Percentiles rank a stretch among this genome's conserved stretches.
Evolutionary conservation across 1,140 invertebrate species (phyloP).

Genomic region (Steinernema khuongi): DNA sequence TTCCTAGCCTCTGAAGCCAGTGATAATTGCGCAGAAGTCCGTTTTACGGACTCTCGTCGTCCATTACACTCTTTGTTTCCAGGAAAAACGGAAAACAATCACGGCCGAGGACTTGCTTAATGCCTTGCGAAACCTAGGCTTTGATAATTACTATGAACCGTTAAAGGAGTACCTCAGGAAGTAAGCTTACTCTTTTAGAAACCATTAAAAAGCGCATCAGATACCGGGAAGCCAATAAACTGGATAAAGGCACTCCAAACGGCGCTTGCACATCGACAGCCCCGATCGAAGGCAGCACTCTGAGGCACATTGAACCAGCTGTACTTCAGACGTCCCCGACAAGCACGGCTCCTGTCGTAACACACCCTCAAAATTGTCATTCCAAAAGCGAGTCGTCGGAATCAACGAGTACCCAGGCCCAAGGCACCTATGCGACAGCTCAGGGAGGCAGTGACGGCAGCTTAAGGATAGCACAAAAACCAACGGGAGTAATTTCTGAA

Average conservation of each 20-base stretch:
- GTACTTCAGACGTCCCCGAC: too few relatives aligned
- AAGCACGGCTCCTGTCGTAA: too few relatives aligned
- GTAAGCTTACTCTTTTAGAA: constrained; percentile 63
- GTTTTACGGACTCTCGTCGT: constrained; percentile 68
- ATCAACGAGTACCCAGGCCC: too few relatives aligned
- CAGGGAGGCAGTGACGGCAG: too few relatives aligned
- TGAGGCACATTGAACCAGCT: too few relatives aligned
- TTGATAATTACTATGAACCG: constrained; percentile 97
- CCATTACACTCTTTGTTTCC: constrained; percentile 76
- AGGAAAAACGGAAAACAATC: constrained; percentile 97
- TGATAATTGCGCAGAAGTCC: constrained; percentile 46
- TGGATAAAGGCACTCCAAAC: constrained; percentile 17
- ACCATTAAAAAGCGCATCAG: background rate
- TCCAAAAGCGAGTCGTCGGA: too few relatives aligned
- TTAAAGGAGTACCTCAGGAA: constrained; percentile 92
- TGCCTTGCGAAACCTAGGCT: constrained; percentile 91
- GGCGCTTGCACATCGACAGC: background rate
- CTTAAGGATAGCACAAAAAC: too few relatives aligned
- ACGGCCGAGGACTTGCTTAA: constrained; percentile 82
- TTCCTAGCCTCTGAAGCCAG: constrained; percentile 88
- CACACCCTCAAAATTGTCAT: too few relatives aligned
- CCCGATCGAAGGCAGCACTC: too few relatives aligned
- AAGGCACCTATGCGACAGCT: too few relatives aligned
- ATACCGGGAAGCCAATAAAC: constrained; percentile 67
- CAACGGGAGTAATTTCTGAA: too few relatives aligned